A percentile compares a stretch with the other conserved stretches of the same genome.
These are phyloP conservation scores for Platanista minor DNA, from an alignment of 2,113 vertebrate genomes.

Conservation along the genomic window DNA sequence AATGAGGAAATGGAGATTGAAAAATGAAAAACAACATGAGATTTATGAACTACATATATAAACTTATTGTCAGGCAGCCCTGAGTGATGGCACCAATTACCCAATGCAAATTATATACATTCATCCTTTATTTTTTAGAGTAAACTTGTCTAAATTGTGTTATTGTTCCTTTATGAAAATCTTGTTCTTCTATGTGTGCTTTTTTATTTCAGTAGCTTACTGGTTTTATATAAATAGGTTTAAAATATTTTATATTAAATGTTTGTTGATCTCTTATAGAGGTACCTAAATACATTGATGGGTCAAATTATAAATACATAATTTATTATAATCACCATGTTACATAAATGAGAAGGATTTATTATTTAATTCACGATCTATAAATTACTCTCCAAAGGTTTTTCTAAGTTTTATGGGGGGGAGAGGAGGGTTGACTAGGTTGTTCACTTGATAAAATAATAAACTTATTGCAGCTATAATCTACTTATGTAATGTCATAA, in stretches of 20 bases:
- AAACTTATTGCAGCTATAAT: background rate
- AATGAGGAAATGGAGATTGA: conserved; percentile 30
- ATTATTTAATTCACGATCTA: background rate
- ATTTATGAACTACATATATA: conserved; percentile 14
- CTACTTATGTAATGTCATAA: background rate
- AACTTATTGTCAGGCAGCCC: conserved; percentile 57
- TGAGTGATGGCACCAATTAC: conserved; percentile 70
- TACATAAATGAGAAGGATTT: background rate
- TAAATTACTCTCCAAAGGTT: background rate
- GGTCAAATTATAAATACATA: background rate
- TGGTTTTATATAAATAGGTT: background rate
- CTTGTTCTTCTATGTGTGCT: background rate
- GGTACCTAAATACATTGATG: background rate
- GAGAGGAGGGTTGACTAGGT: background rate
- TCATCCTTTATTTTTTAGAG: background rate
- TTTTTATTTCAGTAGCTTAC: background rate
- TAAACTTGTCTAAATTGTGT: conserved; percentile 45
- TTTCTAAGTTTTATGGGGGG: background rate
- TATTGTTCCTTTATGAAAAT: background rate
- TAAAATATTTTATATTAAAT: background rate
- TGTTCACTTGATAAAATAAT: background rate
- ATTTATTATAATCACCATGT: background rate
- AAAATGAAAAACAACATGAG: conserved; percentile 47
- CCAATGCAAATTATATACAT: conserved; percentile 49
- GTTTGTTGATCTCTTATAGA: background rate